Base-by-base conservation (phyloP, 2,888 invertebrate genomes). In the Blastobasis adustella region DNA sequence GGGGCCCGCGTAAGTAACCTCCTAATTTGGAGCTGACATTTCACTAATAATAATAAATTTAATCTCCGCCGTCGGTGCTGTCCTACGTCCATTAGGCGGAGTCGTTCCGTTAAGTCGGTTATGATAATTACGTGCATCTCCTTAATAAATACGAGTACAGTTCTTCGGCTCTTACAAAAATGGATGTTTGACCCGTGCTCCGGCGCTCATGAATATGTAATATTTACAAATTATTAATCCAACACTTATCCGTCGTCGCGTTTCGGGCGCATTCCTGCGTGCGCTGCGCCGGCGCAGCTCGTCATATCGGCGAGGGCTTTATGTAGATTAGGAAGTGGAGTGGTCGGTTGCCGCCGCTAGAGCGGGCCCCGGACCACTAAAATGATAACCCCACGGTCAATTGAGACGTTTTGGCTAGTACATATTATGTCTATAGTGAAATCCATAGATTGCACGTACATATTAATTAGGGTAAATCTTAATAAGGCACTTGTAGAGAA, bases 201-300 rank as follows among this genome's bases (percentile, higher is more conserved):
- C 69, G 64, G 61, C 56, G 52, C 82, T 87, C 85, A 86, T 87
- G 86, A 86, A 87, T 86, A 87, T 86, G 79, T 84, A 86, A 85
- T 86, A 85, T 86, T 85, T 81, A 86, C 84, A 86, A 84, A 83
- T 86, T 87, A 85, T 86, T 83, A 84, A 84, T 85, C 83, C 85
- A 80, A 82, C 81, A 82, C 79, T 80, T 80, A 80, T 80, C 76
- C 76, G 65, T 67, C 63, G 60, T 64, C 60, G 65, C 63, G 61
- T 60, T 59, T 57, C 57, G 64, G 66, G 62, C 69, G 70, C 80
- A 82, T 84, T 80, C 79, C 72, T 66, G 8, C 45, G 6, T 9
- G 41, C 10, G 37, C 23, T 23, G 23, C 10, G 10, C 8, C 5
- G 42, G 49, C 36, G 10, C 47, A 10, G 47, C 40, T 10, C 74